phyloP scores from a whole-genome alignment of 2,888 invertebrate genomes.

The Zele albiditarsus region DNA sequence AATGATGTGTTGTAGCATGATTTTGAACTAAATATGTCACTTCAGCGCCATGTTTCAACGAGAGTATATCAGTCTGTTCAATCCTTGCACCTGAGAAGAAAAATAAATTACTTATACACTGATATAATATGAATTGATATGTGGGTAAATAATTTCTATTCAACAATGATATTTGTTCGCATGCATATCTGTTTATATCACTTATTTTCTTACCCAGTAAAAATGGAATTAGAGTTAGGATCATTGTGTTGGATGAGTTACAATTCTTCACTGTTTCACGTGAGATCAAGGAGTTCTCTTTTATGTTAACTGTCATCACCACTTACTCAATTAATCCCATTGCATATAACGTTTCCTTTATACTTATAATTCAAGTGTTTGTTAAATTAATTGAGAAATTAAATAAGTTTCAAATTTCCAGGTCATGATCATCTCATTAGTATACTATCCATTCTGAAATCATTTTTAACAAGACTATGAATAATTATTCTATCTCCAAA shows the following conservation, averaged over 20 bases:
- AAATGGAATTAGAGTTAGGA: constrained; percentile 34
- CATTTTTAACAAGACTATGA: no score
- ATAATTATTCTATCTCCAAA: no score
- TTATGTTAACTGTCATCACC: constrained; percentile 8
- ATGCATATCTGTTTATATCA: not conserved
- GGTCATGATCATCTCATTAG: not conserved
- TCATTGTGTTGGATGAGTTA: constrained; percentile 10
- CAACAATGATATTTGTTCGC: no score
- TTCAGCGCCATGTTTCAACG: constrained; percentile 14
- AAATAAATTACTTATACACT: not conserved
- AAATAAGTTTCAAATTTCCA: not conserved
- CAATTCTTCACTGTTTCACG: constrained; percentile 18
- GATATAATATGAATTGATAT: not conserved
- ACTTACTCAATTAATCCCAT: constrained; percentile 28
- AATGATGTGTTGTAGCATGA: constrained; percentile 1
- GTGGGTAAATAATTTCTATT: no score
- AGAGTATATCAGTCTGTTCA: not conserved
- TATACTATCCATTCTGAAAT: no score
- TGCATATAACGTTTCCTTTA: not conserved
- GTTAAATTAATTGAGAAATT: constrained; percentile 11
- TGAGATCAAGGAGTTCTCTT: not conserved
- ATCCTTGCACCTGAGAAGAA: constrained; percentile 12
- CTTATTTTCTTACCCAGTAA: constrained; percentile 28
- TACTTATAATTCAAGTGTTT: not conserved
- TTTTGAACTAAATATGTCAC: constrained; percentile 23